A percentile compares a stretch with the other conserved stretches of the same genome.
Conservation (phyloP, 2,888 invertebrate genomes). For the Nipponacmea schrenckii region DNA sequence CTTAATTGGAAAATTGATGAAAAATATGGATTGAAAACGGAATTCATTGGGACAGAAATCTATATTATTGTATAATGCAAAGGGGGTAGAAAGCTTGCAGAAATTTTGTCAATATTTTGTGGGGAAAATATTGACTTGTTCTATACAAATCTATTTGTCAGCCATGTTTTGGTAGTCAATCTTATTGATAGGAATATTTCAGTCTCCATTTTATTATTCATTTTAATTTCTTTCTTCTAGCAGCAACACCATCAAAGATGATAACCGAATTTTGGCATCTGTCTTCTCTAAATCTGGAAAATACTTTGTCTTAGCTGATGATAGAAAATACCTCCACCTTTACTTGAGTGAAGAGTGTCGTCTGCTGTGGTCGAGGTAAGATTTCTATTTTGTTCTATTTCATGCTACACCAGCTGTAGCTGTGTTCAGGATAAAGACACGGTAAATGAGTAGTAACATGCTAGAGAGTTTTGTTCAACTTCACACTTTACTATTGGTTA, state of each 20-base stretch:
- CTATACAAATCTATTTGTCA: conserved; percentile 13
- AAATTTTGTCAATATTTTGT: conserved; percentile 52
- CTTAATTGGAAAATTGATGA: conserved; percentile 8
- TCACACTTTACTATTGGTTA: no score
- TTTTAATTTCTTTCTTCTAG: conserved; percentile 22
- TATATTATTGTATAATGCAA: conserved; percentile 47
- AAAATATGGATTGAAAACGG: neutral
- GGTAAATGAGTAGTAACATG: no score
- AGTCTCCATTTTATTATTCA: conserved; percentile 34
- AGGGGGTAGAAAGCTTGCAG: conserved; percentile 10
- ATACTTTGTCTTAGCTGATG: conserved; percentile 56
- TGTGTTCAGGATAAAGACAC: no score
- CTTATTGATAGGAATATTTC: conserved; percentile 46
- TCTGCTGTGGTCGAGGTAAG: conserved; percentile 38
- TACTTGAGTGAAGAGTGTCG: conserved; percentile 33
- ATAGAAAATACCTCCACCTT: conserved; percentile 55
- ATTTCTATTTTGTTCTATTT: neutral
- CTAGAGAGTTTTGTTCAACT: no score
- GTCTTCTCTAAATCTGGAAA: conserved; percentile 49
- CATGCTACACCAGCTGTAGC: no score
- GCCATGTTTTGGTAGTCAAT: conserved; percentile 43
- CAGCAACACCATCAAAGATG: conserved; percentile 15
- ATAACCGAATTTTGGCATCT: conserved; percentile 44
- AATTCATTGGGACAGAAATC: conserved; percentile 34
- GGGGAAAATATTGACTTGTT: conserved; percentile 51